These are phyloP conservation scores for Microctonus brassicae DNA, from an alignment of 2,888 invertebrate genomes.

Conservation along the genomic window DNA sequence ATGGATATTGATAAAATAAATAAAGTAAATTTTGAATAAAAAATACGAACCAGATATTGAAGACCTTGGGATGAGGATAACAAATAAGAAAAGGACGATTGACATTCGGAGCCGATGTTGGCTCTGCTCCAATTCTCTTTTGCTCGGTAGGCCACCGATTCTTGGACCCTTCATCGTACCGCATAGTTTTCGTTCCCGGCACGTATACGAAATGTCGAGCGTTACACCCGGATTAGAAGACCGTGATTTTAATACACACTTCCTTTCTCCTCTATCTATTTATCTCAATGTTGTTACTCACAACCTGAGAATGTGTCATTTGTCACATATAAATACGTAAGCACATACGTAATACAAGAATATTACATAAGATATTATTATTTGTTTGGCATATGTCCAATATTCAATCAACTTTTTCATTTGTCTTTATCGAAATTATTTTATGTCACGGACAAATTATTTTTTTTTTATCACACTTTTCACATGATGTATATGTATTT, in stretches of 20 bases:
- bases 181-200: slow-evolving; percentile 62
- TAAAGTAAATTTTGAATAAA: neutral
- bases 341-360: neutral
- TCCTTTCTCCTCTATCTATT: slow-evolving; percentile 42
- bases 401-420: neutral
- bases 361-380: neutral
- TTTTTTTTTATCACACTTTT: neutral
- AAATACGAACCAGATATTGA: slow-evolving; percentile 55
- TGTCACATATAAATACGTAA: slow-evolving; percentile 15
- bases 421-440: neutral
- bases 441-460: neutral
- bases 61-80: slow-evolving; percentile 57
- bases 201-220: slow-evolving; percentile 34
- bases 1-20: neutral
- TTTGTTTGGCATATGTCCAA: neutral
- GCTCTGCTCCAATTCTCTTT: slow-evolving; percentile 37
- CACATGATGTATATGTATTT: neutral
- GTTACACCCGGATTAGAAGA: slow-evolving; percentile 41
- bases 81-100: slow-evolving; percentile 55
- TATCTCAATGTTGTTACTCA: slow-evolving; percentile 16
- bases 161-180: slow-evolving; percentile 63
- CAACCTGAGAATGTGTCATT: slow-evolving; percentile 1
- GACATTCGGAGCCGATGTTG: slow-evolving; percentile 51
- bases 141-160: slow-evolving; percentile 56
- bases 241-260: slow-evolving; percentile 40